Percentiles rank a stretch among this genome's conserved stretches.
These are phyloP conservation scores for Heterodera schachtii DNA, from an alignment of 1,140 invertebrate genomes.

Conservation along the genomic window DNA sequence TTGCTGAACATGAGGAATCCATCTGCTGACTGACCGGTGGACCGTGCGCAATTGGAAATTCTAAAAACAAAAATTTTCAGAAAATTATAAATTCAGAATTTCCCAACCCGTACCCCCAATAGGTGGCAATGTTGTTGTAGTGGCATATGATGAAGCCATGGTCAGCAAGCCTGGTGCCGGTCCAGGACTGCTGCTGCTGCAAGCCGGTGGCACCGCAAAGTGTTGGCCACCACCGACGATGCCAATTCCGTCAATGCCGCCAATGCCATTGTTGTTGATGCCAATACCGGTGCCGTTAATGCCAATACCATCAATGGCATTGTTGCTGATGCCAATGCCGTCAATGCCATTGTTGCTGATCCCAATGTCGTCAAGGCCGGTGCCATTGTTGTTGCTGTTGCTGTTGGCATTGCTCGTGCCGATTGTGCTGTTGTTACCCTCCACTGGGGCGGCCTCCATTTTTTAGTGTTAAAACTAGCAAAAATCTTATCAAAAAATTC, in stretches of 20 bases:
- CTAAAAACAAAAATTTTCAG: too few relatives aligned
- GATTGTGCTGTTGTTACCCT: not conserved
- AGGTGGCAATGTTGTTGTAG: not conserved
- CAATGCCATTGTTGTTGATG: not conserved
- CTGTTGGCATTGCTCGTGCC: not conserved
- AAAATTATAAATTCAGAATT: too few relatives aligned
- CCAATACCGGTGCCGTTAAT: too few relatives aligned
- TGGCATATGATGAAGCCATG: not conserved
- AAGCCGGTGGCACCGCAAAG: too few relatives aligned
- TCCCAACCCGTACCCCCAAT: too few relatives aligned
- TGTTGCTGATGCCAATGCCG: not conserved
- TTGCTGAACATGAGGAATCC: too few relatives aligned
- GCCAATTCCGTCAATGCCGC: too few relatives aligned
- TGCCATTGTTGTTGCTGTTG: not conserved
- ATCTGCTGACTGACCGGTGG: too few relatives aligned
- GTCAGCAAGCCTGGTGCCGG: not conserved
- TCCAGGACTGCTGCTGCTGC: too few relatives aligned
- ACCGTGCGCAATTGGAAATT: too few relatives aligned
- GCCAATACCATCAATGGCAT: not conserved
- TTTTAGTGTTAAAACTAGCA: not conserved
- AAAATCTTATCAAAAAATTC: constrained; percentile 2
- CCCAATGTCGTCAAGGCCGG: not conserved
- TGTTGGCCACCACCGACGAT: too few relatives aligned
- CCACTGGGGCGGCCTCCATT: not conserved
- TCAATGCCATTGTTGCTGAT: not conserved